Base-by-base conservation (phyloP, 1,140 invertebrate species). In the Drosophila baimaii region DNA sequence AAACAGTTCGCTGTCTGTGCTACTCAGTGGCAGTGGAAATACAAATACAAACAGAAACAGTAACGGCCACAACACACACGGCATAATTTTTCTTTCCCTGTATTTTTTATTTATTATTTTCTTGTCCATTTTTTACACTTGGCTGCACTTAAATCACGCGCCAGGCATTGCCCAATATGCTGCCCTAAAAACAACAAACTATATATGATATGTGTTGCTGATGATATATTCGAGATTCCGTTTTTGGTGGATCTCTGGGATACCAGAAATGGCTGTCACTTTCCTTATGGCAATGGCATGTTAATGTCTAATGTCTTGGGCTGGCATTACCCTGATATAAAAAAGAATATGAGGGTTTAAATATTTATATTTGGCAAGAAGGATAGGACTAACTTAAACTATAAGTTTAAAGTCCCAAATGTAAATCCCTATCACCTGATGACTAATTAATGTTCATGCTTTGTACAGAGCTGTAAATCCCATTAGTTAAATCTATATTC, bases 121-220 rank as follows among this genome's bases (percentile, higher is more conserved):
- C 74, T 74, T 63, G 51, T 83, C 39, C 71, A 76, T 83, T 77
- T 79, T 79, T 73, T 83, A 88, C 83, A 88, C 82, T 55, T 74
- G 71, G 82, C 66, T 86, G 82, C 83, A 88, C 79, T 82, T 72
- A 88, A 85, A 82, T 82, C 75, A 82, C 83, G 75, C 79, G 65
- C 62, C 61, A 39, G 51, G 58, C 58, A 79, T 82, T 77, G 63
- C 75, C 62, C 54, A 76, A 81, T 74, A 62, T 33, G 56, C 41
- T 43, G 49, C 54, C 57, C 65, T 56, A 41, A 56, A 77, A 63
- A 59, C 27, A 43, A 51, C 47, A 71, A 49, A 31, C 43, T 62
- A 70, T 61, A 70, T 54, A 58, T 37, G 64, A 49, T 62, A 33
- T 58, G 19, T 61, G 33, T 7, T 23, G 33, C 21, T 29, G 47